A percentile compares a stretch with the other conserved stretches of the same genome.
Conservation (phyloP, 2,113 vertebrate genomes). For the Smithornis capensis region DNA sequence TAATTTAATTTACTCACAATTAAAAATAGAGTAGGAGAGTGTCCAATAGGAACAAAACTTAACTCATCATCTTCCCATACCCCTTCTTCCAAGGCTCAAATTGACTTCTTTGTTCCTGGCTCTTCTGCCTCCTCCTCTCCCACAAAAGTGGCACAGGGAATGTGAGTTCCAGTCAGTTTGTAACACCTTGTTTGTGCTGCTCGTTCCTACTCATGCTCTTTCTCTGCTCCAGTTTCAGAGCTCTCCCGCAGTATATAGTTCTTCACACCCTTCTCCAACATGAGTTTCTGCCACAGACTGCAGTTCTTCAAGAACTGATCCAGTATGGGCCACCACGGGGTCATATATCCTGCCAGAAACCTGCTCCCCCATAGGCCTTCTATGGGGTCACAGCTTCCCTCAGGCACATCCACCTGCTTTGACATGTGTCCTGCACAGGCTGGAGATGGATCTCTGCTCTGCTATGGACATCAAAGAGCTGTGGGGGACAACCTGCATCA, state of each 20-base stretch:
- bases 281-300: not conserved
- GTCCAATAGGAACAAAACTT: not conserved
- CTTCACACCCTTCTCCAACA: rapidly evolving
- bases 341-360: not conserved
- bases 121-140: not conserved
- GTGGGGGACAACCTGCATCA: not conserved
- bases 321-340: too few species aligned
- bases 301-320: not conserved
- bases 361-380: not conserved
- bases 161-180: not conserved
- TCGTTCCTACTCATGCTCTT: not conserved
- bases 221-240: not conserved
- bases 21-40: not conserved
- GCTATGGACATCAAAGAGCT: not conserved
- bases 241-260: not conserved
- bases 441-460: not conserved
- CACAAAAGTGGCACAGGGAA: not conserved
- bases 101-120: not conserved
- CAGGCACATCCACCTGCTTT: not conserved
- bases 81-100: not conserved
- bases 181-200: not conserved
- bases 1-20: not conserved
- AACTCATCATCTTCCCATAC: rapidly evolving
- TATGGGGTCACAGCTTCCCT: not conserved
- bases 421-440: not conserved